These are phyloP conservation scores for Labia minor DNA, from an alignment of 2,888 invertebrate species.

Conservation along the genomic window DNA sequence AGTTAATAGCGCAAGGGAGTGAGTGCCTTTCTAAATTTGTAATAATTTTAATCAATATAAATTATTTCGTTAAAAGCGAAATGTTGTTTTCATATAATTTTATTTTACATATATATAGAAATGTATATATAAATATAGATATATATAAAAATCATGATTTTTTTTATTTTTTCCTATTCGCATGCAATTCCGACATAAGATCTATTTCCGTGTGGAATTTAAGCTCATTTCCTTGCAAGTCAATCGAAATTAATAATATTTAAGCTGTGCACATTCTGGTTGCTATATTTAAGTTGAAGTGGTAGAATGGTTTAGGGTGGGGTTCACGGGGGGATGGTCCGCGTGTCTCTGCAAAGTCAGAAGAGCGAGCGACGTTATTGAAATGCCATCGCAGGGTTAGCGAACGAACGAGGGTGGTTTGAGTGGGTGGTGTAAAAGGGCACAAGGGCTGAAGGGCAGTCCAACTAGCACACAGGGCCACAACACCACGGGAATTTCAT, in stretches of 20 bases:
- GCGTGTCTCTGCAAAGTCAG: background rate
- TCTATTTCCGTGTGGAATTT: too few species aligned
- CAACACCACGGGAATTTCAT: conserved; percentile 3
- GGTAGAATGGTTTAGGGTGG: background rate
- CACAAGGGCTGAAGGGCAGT: conserved; percentile 3
- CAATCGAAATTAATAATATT: conserved; percentile 13
- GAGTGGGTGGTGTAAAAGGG: background rate
- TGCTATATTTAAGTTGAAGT: background rate
- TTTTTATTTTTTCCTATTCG: too few species aligned
- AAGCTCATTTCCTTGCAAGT: conserved; percentile 4
- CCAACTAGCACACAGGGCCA: background rate
- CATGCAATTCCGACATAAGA: too few species aligned
- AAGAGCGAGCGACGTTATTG: conserved; percentile 13
- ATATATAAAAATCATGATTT: too few species aligned
- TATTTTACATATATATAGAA: too few species aligned
- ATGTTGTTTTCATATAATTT: background rate
- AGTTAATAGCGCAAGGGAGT: too few species aligned
- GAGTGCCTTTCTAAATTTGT: background rate
- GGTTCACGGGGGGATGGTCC: too few species aligned
- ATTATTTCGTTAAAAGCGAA: conserved; percentile 1
- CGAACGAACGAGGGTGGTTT: background rate
- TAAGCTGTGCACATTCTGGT: background rate
- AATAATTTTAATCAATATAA: conserved; percentile 5
- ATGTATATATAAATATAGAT: too few species aligned
- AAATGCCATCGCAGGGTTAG: conserved; percentile 13